phyloP scores from a whole-genome alignment of 2,797 vertebrate genomes.

The Discoglossus pictus region DNA sequence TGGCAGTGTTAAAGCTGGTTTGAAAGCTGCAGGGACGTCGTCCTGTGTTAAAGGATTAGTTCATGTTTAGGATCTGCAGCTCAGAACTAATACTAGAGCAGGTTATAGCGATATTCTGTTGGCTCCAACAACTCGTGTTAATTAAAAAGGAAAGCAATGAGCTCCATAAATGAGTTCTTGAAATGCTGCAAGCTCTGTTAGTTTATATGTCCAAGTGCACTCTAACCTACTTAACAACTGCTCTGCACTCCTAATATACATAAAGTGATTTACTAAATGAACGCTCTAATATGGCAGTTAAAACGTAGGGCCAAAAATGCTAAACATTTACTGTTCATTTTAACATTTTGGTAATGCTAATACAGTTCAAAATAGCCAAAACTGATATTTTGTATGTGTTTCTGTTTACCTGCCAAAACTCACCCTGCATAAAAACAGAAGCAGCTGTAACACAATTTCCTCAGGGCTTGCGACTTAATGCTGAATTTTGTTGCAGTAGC shows the following conservation, averaged over 20 bases:
- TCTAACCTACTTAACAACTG: slow-evolving; percentile 10
- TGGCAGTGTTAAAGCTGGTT: slow-evolving; percentile 21
- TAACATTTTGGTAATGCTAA: too few species aligned
- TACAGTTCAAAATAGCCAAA: too few species aligned
- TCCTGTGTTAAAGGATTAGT: not conserved
- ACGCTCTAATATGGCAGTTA: too few species aligned
- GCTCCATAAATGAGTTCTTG: slow-evolving; percentile 11
- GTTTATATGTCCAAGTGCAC: slow-evolving; percentile 19
- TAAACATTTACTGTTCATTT: not conserved
- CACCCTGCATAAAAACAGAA: not conserved
- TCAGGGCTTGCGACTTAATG: not conserved
- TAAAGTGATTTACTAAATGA: too few species aligned
- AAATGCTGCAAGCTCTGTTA: slow-evolving; percentile 20
- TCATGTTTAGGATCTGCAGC: slow-evolving; percentile 3
- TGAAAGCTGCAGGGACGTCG: not conserved
- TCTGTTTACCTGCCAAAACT: not conserved
- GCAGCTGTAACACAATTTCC: not conserved
- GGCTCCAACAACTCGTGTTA: slow-evolving; percentile 22
- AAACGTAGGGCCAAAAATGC: not conserved
- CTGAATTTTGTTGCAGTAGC: not conserved
- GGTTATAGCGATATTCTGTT: slow-evolving; percentile 2
- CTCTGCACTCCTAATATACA: too few species aligned
- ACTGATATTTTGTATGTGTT: not conserved
- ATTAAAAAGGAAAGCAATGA: slow-evolving; percentile 36
- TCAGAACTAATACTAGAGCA: not conserved